Percentiles rank a stretch among this genome's conserved stretches.
Evolutionary conservation across 53 echinoderm and acorn worm genomes (phyloP).

Genomic region (Apostichopus leukothele): DNA sequence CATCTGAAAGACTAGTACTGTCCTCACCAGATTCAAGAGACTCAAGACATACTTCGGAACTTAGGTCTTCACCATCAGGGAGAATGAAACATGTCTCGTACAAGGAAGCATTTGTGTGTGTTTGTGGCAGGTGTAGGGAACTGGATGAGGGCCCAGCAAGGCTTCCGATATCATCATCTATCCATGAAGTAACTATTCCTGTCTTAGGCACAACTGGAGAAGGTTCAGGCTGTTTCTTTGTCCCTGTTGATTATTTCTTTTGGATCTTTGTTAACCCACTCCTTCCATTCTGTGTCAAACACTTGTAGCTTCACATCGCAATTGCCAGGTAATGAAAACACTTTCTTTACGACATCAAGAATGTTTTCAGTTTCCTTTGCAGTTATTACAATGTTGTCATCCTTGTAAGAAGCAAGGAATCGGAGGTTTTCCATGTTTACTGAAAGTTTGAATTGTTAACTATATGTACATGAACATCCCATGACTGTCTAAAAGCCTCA

Average conservation of each 20-base stretch:
- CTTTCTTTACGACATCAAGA: background rate
- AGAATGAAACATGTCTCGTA: too few relatives aligned
- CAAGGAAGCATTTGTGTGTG: too few relatives aligned
- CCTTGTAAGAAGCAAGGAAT: conserved; percentile 9
- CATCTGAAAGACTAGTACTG: too few relatives aligned
- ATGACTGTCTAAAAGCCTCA: conserved; percentile 11
- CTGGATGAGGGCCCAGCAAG: too few relatives aligned
- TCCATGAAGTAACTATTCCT: too few relatives aligned
- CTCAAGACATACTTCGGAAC: too few relatives aligned
- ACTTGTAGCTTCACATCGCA: conserved; percentile 21
- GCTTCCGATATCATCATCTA: too few relatives aligned
- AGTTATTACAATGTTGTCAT: background rate
- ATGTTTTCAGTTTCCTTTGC: background rate
- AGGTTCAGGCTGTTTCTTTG: background rate
- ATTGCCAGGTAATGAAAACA: conserved; percentile 1
- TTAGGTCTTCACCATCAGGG: too few relatives aligned
- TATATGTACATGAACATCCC: conserved; percentile 16
- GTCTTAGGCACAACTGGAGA: too few relatives aligned
- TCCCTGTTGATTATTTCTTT: conserved; percentile 1
- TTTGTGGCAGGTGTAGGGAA: too few relatives aligned
- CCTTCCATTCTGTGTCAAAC: background rate
- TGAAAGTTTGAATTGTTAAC: background rate
- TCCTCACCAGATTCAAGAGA: too few relatives aligned
- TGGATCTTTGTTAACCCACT: conserved; percentile 12
- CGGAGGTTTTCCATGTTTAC: conserved; percentile 10